phyloP scores from a whole-genome alignment of 2,888 invertebrate genomes.

The Caenorhabditis wallacei region DNA sequence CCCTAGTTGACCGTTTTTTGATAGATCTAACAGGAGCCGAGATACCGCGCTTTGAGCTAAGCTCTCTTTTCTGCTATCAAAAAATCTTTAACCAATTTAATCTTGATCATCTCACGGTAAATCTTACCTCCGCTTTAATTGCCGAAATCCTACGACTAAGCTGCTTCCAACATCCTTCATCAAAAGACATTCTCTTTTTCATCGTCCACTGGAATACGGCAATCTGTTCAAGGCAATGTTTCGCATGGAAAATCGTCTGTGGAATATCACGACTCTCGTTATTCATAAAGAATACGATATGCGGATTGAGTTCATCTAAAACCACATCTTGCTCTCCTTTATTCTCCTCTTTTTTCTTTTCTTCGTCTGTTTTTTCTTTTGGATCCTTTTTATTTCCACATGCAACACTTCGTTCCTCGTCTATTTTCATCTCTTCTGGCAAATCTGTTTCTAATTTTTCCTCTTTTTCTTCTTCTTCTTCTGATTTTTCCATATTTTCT shows the following conservation, averaged over 20 bases:
- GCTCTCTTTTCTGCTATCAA: too few relatives aligned
- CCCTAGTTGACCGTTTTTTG: too few relatives aligned
- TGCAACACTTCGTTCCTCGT: conserved; percentile 15
- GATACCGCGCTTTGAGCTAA: too few relatives aligned
- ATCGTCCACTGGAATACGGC: conserved; percentile 54
- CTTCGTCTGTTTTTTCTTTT: conserved; percentile 23
- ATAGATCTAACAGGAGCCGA: too few relatives aligned
- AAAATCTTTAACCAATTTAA: background rate
- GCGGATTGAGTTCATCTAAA: conserved; percentile 28
- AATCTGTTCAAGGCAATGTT: conserved; percentile 21
- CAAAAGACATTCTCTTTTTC: conserved; percentile 55
- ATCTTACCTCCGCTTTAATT: conserved; percentile 36
- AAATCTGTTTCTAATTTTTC: background rate
- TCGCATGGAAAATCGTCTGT: conserved; percentile 6
- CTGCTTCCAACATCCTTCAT: conserved; percentile 60
- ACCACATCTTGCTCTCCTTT: conserved; percentile 25
- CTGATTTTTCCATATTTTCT: conserved; percentile 1
- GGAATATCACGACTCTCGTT: background rate
- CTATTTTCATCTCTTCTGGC: background rate
- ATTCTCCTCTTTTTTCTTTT: conserved; percentile 26
- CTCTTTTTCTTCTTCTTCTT: background rate
- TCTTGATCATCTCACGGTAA: background rate
- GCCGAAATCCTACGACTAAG: conserved; percentile 37
- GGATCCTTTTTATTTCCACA: conserved; percentile 37
- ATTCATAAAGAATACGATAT: conserved; percentile 6